Evolutionary conservation across 2,113 vertebrate genomes (phyloP).

Genomic region (Colistium nudipinnis): DNA sequence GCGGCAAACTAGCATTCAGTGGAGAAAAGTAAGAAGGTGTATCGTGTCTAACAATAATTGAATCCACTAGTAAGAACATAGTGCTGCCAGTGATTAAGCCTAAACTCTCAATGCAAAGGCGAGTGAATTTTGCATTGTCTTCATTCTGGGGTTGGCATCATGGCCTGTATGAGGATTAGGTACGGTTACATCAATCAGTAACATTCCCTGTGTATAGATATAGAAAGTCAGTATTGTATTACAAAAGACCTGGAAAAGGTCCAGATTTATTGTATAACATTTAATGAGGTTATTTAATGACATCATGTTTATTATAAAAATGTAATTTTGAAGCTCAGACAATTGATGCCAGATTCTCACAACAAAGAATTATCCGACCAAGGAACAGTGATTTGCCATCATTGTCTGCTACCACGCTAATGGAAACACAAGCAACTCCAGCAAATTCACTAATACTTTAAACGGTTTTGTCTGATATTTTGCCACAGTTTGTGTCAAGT

Average conservation of each 20-base stretch:
- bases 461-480: neutral
- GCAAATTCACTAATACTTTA: neutral
- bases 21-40: neutral
- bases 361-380: neutral
- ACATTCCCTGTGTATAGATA: neutral
- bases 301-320: neutral
- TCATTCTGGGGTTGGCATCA: neutral
- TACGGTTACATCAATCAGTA: neutral
- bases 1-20: neutral
- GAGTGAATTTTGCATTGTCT: neutral
- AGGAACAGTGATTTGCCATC: neutral
- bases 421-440: conserved; percentile 4
- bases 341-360: neutral
- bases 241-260: neutral
- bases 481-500: neutral
- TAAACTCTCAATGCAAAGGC: neutral
- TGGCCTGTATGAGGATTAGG: neutral
- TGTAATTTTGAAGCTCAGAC: neutral
- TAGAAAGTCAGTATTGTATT: neutral
- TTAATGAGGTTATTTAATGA: neutral
- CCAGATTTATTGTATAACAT: neutral
- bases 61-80: neutral
- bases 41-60: no score
- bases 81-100: neutral
- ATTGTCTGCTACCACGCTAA: conserved; percentile 7